A percentile compares a stretch with the other conserved stretches of the same genome.
phyloP scores from a whole-genome alignment of 2,113 vertebrate species.

The Cygnus atratus region DNA sequence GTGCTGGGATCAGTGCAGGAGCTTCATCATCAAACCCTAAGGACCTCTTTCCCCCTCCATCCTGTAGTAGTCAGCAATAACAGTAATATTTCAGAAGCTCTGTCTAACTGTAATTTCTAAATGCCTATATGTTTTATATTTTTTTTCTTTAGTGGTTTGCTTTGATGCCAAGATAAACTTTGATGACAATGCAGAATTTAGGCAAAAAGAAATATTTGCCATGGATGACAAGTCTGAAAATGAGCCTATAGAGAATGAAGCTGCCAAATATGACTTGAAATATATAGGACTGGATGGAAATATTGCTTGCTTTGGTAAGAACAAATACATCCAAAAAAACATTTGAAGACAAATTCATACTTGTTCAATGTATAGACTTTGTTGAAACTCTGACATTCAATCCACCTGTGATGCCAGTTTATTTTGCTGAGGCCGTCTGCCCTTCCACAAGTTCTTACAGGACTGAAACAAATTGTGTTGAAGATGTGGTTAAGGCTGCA shows the following conservation, averaged over 20 bases:
- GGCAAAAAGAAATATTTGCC: conserved; percentile 95
- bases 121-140: background rate
- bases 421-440: background rate
- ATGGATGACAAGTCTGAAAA: conserved; percentile 95
- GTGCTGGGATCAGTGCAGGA: background rate
- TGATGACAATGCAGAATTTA: conserved; percentile 97
- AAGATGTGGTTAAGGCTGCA: background rate
- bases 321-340: background rate
- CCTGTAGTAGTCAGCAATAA: background rate
- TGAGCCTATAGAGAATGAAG: conserved; percentile 92
- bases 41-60: background rate
- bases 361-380: background rate
- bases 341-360: background rate
- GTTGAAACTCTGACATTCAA: background rate
- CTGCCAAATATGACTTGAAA: conserved; percentile 94
- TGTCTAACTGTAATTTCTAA: background rate
- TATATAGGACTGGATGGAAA: conserved; percentile 98
- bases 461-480: background rate
- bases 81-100: background rate
- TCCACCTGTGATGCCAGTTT: background rate
- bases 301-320: conserved; percentile 97
- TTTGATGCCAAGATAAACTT: conserved; percentile 99
- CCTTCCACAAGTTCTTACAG: background rate
- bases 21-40: background rate
- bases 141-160: conserved; percentile 87